Conservation (phyloP, 2,888 invertebrate genomes). For the Lomographa bimaculata region DNA sequence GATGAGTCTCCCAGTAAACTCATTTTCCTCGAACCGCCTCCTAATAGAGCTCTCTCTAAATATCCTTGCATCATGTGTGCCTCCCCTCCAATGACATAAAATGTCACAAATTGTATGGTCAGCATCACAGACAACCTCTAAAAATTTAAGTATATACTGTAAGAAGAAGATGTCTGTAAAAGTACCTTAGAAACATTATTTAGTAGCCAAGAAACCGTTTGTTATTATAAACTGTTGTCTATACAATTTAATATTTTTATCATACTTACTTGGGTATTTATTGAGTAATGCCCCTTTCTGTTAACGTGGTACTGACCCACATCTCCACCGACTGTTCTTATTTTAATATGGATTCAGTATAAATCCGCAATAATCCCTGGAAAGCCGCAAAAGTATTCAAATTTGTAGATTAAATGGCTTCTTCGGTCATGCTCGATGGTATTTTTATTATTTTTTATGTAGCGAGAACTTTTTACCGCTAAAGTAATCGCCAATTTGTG, state of each 20-base stretch:
- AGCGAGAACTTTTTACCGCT: not conserved
- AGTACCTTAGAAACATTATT: no score
- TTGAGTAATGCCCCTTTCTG: constrained; percentile 6
- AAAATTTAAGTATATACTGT: no score
- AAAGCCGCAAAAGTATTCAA: constrained; percentile 4
- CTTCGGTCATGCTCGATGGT: constrained; percentile 1
- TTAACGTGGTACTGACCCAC: constrained; percentile 1
- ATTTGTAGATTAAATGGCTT: not conserved
- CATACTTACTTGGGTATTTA: constrained; percentile 5
- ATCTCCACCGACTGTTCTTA: constrained; percentile 4
- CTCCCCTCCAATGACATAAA: no score
- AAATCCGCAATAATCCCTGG: not conserved
- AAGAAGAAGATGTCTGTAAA: no score
- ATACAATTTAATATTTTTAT: no score
- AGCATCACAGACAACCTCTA: constrained; percentile 1
- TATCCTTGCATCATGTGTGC: no score
- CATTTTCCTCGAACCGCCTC: no score
- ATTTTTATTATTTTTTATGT: constrained; percentile 4
- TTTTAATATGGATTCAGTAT: constrained; percentile 5
- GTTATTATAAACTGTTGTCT: no score
- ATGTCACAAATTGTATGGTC: constrained; percentile 1
- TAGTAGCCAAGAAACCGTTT: no score
- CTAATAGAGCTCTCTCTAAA: no score
- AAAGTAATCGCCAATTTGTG: constrained; percentile 2
- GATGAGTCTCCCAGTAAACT: no score